Conservation (phyloP, 2,113 vertebrate genomes). For the Rhinolophus sinicus region DNA sequence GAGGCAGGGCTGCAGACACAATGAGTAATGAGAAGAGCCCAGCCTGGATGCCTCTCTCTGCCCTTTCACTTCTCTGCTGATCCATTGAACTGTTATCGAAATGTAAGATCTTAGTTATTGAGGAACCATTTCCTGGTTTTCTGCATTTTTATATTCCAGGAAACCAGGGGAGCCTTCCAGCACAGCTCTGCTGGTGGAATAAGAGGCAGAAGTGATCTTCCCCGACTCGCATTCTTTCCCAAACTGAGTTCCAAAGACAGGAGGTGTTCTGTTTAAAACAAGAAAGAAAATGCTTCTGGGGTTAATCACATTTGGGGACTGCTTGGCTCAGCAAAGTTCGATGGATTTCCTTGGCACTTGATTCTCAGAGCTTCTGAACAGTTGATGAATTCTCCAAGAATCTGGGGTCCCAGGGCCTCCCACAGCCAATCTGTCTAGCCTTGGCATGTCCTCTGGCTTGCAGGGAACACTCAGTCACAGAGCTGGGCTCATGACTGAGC, state of each 20-base stretch:
- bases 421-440: background rate
- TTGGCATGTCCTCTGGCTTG: rapidly evolving
- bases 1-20: background rate
- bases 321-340: background rate
- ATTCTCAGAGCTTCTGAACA: background rate
- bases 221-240: background rate
- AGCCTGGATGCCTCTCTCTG: background rate
- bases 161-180: background rate
- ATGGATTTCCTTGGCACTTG: background rate
- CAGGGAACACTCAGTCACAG: background rate
- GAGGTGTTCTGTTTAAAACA: background rate
- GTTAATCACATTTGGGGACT: background rate
- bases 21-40: background rate
- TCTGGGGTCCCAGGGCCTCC: background rate
- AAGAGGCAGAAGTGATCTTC: background rate
- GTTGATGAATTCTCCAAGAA: background rate
- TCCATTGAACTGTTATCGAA: background rate
- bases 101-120: background rate
- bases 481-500: background rate
- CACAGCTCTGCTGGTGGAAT: background rate
- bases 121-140: conserved; percentile 17
- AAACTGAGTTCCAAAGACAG: background rate
- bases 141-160: background rate
- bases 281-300: background rate
- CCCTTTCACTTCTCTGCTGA: background rate